Conservation (phyloP, 2,888 invertebrate species). For the Eretmocerus hayati region DNA sequence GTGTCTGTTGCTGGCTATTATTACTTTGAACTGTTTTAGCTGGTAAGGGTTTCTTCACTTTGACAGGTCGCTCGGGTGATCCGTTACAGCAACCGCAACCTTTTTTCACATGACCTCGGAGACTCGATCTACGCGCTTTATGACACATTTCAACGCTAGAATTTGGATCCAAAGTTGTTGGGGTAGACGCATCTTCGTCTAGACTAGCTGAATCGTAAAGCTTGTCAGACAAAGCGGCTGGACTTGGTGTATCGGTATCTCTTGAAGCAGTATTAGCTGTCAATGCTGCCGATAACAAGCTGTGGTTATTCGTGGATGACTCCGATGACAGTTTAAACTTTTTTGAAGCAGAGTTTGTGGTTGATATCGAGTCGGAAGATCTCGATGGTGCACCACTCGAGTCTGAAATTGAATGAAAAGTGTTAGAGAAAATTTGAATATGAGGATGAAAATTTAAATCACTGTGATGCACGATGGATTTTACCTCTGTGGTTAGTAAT, state of each 20-base stretch:
- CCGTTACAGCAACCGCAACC: conserved; percentile 60
- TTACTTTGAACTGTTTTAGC: background rate
- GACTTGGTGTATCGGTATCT: too few species aligned
- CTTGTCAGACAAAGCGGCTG: conserved; percentile 28
- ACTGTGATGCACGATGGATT: too few species aligned
- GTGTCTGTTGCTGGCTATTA: background rate
- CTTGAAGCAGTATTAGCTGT: too few species aligned
- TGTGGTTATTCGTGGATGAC: too few species aligned
- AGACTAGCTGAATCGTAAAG: conserved; percentile 29
- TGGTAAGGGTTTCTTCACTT: conserved; percentile 37
- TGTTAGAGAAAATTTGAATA: too few species aligned
- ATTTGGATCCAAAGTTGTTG: background rate
- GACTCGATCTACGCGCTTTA: conserved; percentile 44
- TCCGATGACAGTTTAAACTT: too few species aligned
- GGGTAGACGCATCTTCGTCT: conserved; percentile 36
- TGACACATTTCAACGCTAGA: conserved; percentile 8
- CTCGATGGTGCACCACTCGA: too few species aligned
- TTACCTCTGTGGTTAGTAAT: conserved; percentile 13
- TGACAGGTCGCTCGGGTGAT: conserved; percentile 50
- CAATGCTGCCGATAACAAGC: too few species aligned
- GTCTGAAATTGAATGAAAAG: too few species aligned
- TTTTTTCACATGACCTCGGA: conserved; percentile 55
- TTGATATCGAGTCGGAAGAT: background rate
- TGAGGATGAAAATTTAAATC: too few species aligned
- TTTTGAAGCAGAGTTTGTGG: too few species aligned